Conservation (phyloP, 2,888 invertebrate genomes). For the Stenodera caucasica region DNA sequence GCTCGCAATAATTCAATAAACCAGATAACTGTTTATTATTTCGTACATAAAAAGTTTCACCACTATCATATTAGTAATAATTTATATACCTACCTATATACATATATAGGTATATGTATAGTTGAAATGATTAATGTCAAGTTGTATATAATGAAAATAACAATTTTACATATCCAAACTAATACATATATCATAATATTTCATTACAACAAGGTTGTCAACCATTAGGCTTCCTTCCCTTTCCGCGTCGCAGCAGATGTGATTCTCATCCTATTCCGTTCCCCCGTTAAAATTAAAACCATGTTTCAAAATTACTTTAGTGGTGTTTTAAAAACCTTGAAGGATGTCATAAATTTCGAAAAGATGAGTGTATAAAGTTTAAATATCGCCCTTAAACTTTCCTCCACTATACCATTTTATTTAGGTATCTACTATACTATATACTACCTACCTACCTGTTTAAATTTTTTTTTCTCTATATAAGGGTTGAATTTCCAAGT, state of each 20-base stretch:
- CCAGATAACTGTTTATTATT: background rate
- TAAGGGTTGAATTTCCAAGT: no score
- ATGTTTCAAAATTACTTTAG: slow-evolving; percentile 56
- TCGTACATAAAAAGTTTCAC: background rate
- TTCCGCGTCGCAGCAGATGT: slow-evolving; percentile 42
- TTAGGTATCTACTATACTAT: no score
- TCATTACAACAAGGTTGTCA: slow-evolving; percentile 42
- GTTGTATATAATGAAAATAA: slow-evolving; percentile 41
- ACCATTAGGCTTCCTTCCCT: slow-evolving; percentile 41
- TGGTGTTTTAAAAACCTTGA: slow-evolving; percentile 54
- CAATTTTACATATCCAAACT: slow-evolving; percentile 44
- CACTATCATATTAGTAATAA: slow-evolving; percentile 2
- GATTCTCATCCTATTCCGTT: slow-evolving; percentile 39
- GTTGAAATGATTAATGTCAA: slow-evolving; percentile 40
- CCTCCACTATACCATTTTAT: no score
- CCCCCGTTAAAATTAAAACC: slow-evolving; percentile 55
- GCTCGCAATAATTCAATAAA: background rate
- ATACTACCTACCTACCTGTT: no score
- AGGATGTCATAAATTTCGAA: slow-evolving; percentile 56
- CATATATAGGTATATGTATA: no score
- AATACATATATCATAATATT: slow-evolving; percentile 45
- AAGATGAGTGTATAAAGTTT: slow-evolving; percentile 55
- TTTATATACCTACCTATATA: no score
- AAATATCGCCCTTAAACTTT: slow-evolving; percentile 49
- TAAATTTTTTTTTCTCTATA: no score